These are phyloP conservation scores for Megastigmus dorsalis DNA, from an alignment of 2,888 invertebrate genomes.

Conservation along the genomic window DNA sequence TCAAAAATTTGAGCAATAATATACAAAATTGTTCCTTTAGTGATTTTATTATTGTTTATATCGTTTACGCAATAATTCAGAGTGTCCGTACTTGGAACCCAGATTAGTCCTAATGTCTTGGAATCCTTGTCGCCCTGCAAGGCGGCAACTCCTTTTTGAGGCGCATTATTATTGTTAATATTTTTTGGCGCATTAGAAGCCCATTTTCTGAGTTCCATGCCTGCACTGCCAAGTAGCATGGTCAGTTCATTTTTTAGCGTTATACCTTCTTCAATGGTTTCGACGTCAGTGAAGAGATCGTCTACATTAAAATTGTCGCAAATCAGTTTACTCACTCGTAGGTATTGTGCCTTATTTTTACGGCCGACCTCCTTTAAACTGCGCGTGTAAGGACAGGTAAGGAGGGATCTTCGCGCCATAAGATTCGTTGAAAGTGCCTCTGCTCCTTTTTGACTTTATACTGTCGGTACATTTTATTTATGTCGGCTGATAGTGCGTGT, in stretches of 20 bases:
- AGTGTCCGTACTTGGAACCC: background rate
- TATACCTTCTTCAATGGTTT: background rate
- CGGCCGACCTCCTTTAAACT: conserved; percentile 11
- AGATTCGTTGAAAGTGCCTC: too few species aligned
- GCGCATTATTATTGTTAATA: background rate
- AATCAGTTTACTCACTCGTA: background rate
- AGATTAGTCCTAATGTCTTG: conserved; percentile 18
- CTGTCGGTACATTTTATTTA: too few species aligned
- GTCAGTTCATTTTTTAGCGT: background rate
- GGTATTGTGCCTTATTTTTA: background rate
- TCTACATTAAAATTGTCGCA: conserved; percentile 9
- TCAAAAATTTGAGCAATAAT: conserved; percentile 59
- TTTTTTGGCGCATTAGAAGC: conserved; percentile 9
- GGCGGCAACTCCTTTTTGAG: too few species aligned
- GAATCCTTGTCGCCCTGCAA: conserved; percentile 10
- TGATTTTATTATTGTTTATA: background rate
- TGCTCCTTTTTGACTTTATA: too few species aligned
- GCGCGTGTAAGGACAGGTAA: too few species aligned
- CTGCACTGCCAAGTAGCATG: too few species aligned
- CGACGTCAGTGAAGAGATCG: conserved; percentile 7
- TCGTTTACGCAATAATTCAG: conserved; percentile 24
- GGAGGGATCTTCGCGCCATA: too few species aligned
- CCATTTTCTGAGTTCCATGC: conserved; percentile 16
- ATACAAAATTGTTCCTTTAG: conserved; percentile 57
- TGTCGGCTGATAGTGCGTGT: too few species aligned